These are phyloP conservation scores for Erethizon dorsatum DNA, from an alignment of 2,797 vertebrate genomes.

Conservation along the genomic window DNA sequence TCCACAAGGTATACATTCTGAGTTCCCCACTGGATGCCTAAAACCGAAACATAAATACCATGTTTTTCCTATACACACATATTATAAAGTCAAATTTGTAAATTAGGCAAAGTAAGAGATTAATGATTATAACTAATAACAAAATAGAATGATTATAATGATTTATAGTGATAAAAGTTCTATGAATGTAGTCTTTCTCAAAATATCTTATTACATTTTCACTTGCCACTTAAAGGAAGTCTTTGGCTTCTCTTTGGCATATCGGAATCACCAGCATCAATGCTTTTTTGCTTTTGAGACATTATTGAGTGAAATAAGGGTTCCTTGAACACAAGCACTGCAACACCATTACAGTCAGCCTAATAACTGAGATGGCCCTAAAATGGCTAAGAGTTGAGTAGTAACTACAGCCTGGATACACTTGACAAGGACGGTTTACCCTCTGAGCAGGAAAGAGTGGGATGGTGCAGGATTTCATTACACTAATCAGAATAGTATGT, in stretches of 20 bases:
- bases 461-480: neutral
- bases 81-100: too few relatives aligned
- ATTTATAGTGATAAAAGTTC: neutral
- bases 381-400: neutral
- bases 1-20: too few relatives aligned
- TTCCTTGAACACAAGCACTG: neutral
- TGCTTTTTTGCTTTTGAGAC: neutral
- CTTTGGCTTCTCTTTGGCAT: neutral
- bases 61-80: neutral
- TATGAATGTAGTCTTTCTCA: neutral
- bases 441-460: neutral
- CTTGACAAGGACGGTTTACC: neutral
- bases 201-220: neutral
- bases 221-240: neutral
- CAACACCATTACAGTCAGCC: neutral
- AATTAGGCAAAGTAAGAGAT: neutral
- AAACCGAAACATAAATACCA: neutral
- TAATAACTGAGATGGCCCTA: neutral
- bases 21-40: neutral
- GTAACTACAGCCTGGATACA: neutral
- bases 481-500: neutral
- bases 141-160: neutral
- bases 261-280: neutral
- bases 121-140: neutral
- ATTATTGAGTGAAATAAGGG: neutral